Conservation (phyloP, 2,113 vertebrate species). For the Sylvia atricapilla region DNA sequence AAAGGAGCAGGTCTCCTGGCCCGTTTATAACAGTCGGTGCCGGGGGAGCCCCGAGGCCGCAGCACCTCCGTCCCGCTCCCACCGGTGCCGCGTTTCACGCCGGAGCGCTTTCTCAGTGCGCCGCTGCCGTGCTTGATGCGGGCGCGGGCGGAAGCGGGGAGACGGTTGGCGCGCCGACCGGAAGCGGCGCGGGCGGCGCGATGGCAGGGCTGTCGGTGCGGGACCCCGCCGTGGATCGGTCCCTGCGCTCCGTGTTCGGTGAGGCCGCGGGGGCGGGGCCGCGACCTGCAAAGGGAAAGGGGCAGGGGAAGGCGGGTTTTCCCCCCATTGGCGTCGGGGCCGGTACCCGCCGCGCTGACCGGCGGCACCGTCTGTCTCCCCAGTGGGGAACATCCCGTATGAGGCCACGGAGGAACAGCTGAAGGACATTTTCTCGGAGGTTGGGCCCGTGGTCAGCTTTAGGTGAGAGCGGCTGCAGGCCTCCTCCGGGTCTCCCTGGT, state of each 20-base stretch:
- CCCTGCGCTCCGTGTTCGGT: conserved; percentile 94
- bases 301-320: background rate
- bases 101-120: background rate
- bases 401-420: conserved; percentile 97
- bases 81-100: background rate
- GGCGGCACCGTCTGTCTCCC: background rate
- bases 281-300: fast-evolving
- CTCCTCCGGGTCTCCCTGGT: background rate
- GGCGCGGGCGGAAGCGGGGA: background rate
- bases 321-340: background rate
- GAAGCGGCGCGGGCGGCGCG: background rate
- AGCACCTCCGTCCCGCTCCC: background rate
- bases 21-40: too few species aligned
- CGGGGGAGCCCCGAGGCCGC: too few species aligned
- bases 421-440: conserved; percentile 98
- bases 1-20: too few species aligned
- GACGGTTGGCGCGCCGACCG: background rate
- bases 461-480: conserved; percentile 73
- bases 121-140: background rate
- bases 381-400: conserved; percentile 97
- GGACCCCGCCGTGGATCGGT: conserved; percentile 92
- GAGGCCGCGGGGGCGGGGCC: background rate
- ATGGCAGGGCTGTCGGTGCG: conserved; percentile 75
- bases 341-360: background rate
- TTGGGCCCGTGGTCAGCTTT: conserved; percentile 97